phyloP scores from a whole-genome alignment of 2,888 invertebrate genomes.

The Nymphalis c-album region DNA sequence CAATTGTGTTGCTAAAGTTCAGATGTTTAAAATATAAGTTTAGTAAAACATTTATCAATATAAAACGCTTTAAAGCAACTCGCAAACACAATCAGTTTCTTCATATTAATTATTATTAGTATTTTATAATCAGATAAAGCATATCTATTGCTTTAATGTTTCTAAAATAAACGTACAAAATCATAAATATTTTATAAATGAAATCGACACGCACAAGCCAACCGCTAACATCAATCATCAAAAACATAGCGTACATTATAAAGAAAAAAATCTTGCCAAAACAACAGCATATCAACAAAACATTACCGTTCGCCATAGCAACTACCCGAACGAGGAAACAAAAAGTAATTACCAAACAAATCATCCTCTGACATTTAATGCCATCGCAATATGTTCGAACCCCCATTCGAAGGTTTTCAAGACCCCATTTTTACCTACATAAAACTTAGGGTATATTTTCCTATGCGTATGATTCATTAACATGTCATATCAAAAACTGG shows the following conservation, averaged over 20 bases:
- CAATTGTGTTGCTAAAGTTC: slow-evolving; percentile 29
- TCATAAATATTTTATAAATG: neutral
- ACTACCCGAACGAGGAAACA: slow-evolving; percentile 65
- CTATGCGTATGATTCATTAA: slow-evolving; percentile 70
- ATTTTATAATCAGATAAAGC: too few relatives aligned
- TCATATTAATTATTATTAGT: neutral
- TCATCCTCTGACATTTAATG: slow-evolving; percentile 79
- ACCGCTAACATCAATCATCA: slow-evolving; percentile 47
- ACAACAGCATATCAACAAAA: slow-evolving; percentile 73
- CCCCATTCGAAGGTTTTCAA: slow-evolving; percentile 59
- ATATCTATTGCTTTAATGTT: neutral
- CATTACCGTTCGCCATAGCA: slow-evolving; percentile 60
- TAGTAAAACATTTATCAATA: neutral
- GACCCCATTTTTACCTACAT: slow-evolving; percentile 53
- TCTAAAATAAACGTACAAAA: neutral
- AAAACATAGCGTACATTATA: slow-evolving; percentile 41
- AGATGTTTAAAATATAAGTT: slow-evolving; percentile 10
- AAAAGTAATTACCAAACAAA: slow-evolving; percentile 80
- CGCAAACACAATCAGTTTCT: neutral
- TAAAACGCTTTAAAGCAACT: neutral
- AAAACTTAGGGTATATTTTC: slow-evolving; percentile 58
- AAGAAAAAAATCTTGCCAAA: slow-evolving; percentile 56
- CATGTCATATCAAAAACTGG: slow-evolving; percentile 61
- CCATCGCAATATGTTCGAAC: slow-evolving; percentile 78
- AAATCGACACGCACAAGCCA: slow-evolving; percentile 19